Base-by-base conservation (phyloP, 2,797 vertebrate genomes). In the Propithecus perrieri region DNA sequence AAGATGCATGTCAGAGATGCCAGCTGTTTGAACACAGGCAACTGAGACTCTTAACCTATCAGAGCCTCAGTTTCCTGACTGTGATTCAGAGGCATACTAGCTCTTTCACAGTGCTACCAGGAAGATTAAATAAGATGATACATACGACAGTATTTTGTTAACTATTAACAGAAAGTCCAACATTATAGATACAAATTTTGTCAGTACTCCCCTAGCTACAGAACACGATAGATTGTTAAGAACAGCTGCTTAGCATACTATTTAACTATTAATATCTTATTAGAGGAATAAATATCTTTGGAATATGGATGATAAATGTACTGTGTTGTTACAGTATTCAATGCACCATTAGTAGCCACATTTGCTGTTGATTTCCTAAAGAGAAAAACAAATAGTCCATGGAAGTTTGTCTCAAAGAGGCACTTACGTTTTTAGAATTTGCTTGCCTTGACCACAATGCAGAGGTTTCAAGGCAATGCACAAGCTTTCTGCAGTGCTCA, bases 211-310 rank as follows among this genome's bases (percentile, higher is more conserved):
- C 84, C 72, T 59, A 85, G 93, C 94, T 92, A 83, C 2, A 43
- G 95, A 92, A 88, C 78, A 98, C 96, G 97, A 97, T 93, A 97
- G 97, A 97, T 41, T 46, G 50, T 83, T 76, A 97, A 96, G 96
- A 98, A 96, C 97, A 97, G 98, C 98, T 98, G 97, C 90, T 97
- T 67, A 74, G 91, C 90, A 83, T 2, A 2, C 91, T 96, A 91
- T 96, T 98, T 97, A 97, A 97, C 94, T 94, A 89, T 59, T 28
- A 59, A 59, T 59, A 59, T 96, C 94, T 97, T 80, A 87, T 84
- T 72, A 93, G 61, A 86, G 71, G 96, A 91, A 69, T 95, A 97
- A 95, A 61, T 83, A 69, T 91, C n/a, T 96, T 69, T 61, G 84
- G 95, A 98, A 61, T 95, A 95, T 41, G 55, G 94, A 95, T 97